Conservation (phyloP, 1,140 invertebrate genomes). For the Vollenhovia emeryi region DNA sequence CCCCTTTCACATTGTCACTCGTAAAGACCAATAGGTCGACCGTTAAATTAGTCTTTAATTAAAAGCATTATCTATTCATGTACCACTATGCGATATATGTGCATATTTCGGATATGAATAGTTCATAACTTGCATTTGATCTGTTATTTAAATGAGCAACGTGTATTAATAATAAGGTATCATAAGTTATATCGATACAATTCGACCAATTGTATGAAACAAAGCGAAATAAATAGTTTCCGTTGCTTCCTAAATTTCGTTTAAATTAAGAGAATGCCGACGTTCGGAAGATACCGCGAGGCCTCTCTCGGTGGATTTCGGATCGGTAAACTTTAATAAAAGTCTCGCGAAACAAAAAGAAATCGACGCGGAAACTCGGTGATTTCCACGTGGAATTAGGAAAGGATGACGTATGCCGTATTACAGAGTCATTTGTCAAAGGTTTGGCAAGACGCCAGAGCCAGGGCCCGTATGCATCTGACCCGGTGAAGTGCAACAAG, state of each 20-base stretch:
- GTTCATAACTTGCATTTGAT: neutral
- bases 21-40: conserved; percentile 48
- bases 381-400: neutral
- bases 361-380: neutral
- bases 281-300: neutral
- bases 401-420: conserved; percentile 39
- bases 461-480: conserved; percentile 66
- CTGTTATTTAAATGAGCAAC: neutral
- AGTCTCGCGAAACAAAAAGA: neutral
- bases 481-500: conserved; percentile 73
- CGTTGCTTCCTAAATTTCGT: neutral
- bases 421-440: conserved; percentile 67
- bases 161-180: neutral
- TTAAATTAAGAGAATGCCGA: neutral
- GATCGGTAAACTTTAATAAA: neutral
- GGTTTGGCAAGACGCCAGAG: conserved; percentile 67
- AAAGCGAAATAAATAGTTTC: neutral
- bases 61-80: conserved; percentile 53
- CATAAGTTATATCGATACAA: neutral
- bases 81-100: neutral
- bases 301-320: neutral
- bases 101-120: conserved; percentile 8
- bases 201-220: neutral
- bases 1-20: conserved; percentile 42
- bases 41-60: conserved; percentile 67